Evolutionary conservation across 2,797 vertebrate genomes (phyloP), one percentile per base, ranked within the genome.

Genomic region (Fistularia commersonii): DNA sequence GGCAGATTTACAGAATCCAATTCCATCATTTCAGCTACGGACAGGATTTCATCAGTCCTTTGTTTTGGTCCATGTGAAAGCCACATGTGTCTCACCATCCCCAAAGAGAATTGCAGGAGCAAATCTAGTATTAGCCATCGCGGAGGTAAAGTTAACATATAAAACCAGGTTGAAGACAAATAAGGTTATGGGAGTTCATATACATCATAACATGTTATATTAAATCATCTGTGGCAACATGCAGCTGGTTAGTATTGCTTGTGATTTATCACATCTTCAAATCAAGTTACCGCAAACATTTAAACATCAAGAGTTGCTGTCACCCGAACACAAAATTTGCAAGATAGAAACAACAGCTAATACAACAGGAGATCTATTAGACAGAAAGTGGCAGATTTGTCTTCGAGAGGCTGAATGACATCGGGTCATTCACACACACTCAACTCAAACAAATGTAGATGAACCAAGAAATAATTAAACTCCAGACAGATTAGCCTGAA

Each of bases 391-490:
- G 51, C 59, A 55, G 49, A 76, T 76, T 71, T 65, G 55, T 65
- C 66, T 78, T 66, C 61, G 51, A 45, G 42, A 76, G 35, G 48
- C 49, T 53, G 65, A 76, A 51, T 69, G 71, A 80, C 66, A 70
- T 57, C 47, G 53, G 72, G 74, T 77, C 69, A 74, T n/a, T 6
- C 11, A n/a, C 54, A 54, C 41, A 54, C 49, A 48, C 70, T 67
- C 48, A 76, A 65, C 47, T 64, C 58, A 77, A 69, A 66, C 51
- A 62, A 76, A 72, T 59, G 56, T 43, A 65, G 42, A 64, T 42
- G 38, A 58, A 31, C 39, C 41, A 42, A 51, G 64, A 76, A 75
- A 73, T 72, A 69, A 81, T 74, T 62, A 69, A 8, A 31, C 12
- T 9, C 13, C 49, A 51, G 13, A 40, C 45, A 74, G 64, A 81